Conservation (phyloP, 1,140 invertebrate genomes). For the Brachystomella parvula region DNA sequence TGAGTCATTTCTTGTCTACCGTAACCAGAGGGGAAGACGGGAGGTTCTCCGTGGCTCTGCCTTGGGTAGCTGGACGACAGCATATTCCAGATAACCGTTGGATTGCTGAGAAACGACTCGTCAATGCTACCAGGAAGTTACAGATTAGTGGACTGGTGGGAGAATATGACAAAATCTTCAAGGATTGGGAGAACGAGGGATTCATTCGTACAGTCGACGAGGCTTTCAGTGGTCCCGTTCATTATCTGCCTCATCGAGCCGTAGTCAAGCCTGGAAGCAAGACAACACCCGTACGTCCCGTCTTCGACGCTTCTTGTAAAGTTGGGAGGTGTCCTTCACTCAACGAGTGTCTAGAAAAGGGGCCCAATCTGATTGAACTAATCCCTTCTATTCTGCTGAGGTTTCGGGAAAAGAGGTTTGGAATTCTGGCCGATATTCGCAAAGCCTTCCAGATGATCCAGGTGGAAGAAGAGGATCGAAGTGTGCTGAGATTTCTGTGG, state of each 20-base stretch:
- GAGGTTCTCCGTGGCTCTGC: constrained; percentile 13
- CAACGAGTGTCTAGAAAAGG: constrained; percentile 36
- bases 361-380: constrained; percentile 42
- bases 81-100: constrained; percentile 6
- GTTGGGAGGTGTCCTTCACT: neutral
- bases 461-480: constrained; percentile 36
- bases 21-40: neutral
- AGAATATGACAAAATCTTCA: constrained; percentile 16
- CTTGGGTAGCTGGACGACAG: constrained; percentile 17
- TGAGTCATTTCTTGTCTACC: constrained; percentile 9
- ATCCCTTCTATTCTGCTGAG: constrained; percentile 42
- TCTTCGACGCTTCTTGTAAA: constrained; percentile 28
- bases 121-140: constrained; percentile 17
- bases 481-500: constrained; percentile 28
- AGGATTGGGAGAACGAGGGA: constrained; percentile 24
- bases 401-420: constrained; percentile 42
- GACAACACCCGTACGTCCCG: constrained; percentile 37
- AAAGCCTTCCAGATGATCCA: constrained; percentile 44
- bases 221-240: neutral
- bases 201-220: constrained; percentile 17
- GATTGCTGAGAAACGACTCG: neutral
- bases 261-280: constrained; percentile 39
- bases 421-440: constrained; percentile 42
- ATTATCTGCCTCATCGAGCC: constrained; percentile 19
- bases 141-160: neutral